phyloP scores from a whole-genome alignment of 2,113 vertebrate genomes.

The Danio rerio region DNA sequence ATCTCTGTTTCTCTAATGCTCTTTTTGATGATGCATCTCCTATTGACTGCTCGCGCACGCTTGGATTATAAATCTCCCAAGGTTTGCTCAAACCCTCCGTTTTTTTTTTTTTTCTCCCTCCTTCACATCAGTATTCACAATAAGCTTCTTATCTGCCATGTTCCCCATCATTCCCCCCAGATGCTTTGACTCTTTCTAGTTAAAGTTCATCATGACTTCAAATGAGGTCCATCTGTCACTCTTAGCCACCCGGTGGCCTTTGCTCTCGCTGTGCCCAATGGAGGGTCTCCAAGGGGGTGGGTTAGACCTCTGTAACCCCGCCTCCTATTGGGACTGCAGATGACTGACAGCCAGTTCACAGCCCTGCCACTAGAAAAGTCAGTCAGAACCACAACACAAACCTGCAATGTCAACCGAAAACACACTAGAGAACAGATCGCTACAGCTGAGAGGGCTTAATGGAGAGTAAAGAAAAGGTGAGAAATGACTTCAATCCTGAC shows the following conservation, averaged over 20 bases:
- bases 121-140: slow-evolving; percentile 55
- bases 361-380: slow-evolving; percentile 46
- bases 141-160: slow-evolving; percentile 70
- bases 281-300: neutral
- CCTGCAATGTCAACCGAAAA: slow-evolving; percentile 53
- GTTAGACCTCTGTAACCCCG: slow-evolving; percentile 1
- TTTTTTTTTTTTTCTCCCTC: slow-evolving; percentile 35
- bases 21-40: slow-evolving; percentile 67
- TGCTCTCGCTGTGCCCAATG: neutral
- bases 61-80: slow-evolving; percentile 65
- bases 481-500: slow-evolving; percentile 37
- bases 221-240: slow-evolving; percentile 45
- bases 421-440: slow-evolving; percentile 54
- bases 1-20: slow-evolving; percentile 15
- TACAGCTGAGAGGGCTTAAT: slow-evolving; percentile 46
- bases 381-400: slow-evolving; percentile 28
- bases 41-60: slow-evolving; percentile 65
- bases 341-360: slow-evolving; percentile 16
- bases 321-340: slow-evolving; percentile 24
- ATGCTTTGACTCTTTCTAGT: slow-evolving; percentile 46
- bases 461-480: slow-evolving; percentile 57
- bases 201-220: slow-evolving; percentile 47
- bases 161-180: slow-evolving; percentile 54
- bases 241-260: slow-evolving; percentile 19
- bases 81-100: slow-evolving; percentile 35